A percentile compares a stretch with the other conserved stretches of the same genome.
Conservation (phyloP, 2,888 invertebrate genomes). For the Lasioglossum calceatum region DNA sequence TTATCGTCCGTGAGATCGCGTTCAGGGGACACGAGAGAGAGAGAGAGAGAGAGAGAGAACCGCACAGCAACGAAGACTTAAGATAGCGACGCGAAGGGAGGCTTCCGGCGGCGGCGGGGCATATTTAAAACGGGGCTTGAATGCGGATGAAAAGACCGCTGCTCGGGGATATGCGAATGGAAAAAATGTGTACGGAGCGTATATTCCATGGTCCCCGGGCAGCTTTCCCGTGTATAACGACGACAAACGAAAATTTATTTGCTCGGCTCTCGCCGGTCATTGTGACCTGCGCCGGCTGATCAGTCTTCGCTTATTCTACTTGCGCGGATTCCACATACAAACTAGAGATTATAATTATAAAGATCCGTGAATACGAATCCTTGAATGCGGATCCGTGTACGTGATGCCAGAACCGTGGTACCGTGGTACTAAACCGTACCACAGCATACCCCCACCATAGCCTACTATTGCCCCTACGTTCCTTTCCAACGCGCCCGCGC, state of each 20-base stretch:
- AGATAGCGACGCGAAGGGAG: neutral
- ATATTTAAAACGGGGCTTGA: neutral
- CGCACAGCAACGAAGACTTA: neutral
- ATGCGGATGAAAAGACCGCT: neutral
- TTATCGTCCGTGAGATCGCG: constrained; percentile 14
- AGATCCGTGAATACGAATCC: too few relatives aligned
- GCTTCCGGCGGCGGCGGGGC: neutral
- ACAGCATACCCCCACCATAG: too few relatives aligned
- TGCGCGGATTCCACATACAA: too few relatives aligned
- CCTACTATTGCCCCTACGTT: too few relatives aligned
- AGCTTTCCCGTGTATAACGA: neutral
- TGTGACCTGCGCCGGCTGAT: neutral
- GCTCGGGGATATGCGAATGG: neutral
- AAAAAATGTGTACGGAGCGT: neutral
- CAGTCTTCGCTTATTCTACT: neutral
- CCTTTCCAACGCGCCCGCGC: too few relatives aligned
- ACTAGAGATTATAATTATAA: too few relatives aligned
- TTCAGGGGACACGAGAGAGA: neutral
- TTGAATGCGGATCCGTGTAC: too few relatives aligned
- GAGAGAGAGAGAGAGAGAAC: too few relatives aligned
- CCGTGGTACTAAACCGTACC: too few relatives aligned
- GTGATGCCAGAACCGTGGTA: too few relatives aligned
- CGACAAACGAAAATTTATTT: neutral
- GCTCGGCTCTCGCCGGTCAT: neutral
- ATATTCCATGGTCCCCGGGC: neutral